These are phyloP conservation scores for Amniataba percoides DNA, from an alignment of 2,797 vertebrate genomes.

Conservation along the genomic window DNA sequence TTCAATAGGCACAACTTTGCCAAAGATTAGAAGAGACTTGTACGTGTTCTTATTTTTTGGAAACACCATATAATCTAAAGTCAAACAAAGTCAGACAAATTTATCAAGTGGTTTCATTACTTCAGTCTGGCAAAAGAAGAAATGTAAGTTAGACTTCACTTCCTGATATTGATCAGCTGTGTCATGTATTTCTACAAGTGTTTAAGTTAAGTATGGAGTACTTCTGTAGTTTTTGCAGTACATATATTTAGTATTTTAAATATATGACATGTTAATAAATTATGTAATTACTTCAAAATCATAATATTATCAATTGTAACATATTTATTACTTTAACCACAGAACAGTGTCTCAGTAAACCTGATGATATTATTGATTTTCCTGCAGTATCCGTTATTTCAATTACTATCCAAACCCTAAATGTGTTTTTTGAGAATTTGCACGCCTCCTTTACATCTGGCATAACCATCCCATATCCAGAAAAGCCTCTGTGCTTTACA, in stretches of 20 bases:
- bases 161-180: background rate
- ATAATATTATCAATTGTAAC: background rate
- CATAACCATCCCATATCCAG: background rate
- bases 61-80: background rate
- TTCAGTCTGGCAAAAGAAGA: constrained; percentile 1
- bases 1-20: constrained; percentile 14
- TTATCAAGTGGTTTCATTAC: constrained; percentile 4
- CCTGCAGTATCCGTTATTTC: background rate
- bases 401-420: background rate
- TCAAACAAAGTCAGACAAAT: constrained; percentile 11
- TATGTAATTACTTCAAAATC: background rate
- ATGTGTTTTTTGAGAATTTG: background rate
- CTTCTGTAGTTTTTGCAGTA: background rate
- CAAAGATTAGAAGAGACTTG: background rate
- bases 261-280: background rate
- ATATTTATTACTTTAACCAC: background rate
- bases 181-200: background rate
- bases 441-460: background rate
- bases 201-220: too few relatives aligned
- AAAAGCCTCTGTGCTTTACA: background rate
- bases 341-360: background rate
- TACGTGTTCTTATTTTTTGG: background rate
- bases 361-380: constrained; percentile 17
- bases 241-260: background rate
- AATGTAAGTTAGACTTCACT: background rate